Percentiles rank a stretch among this genome's conserved stretches.
These are phyloP conservation scores for Drosophila orena DNA, from an alignment of 1,140 invertebrate species.

Conservation along the genomic window DNA sequence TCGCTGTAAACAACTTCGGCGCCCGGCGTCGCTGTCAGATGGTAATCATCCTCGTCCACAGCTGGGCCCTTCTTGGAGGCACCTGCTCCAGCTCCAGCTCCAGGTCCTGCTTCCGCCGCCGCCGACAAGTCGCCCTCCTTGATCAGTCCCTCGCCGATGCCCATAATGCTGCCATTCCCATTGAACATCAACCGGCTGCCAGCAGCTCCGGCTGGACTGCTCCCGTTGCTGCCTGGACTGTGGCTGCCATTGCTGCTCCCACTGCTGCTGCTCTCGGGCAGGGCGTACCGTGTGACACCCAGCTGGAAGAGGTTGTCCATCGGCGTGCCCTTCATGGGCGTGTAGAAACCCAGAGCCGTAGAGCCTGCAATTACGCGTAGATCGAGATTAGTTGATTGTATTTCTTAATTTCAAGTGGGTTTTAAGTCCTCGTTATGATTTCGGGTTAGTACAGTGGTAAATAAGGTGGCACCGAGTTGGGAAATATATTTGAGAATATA, in stretches of 20 bases:
- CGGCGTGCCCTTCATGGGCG: constrained; percentile 87
- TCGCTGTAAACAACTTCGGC: constrained; percentile 88
- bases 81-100: constrained; percentile 19
- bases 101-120: constrained; percentile 2
- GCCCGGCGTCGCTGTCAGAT: constrained; percentile 85
- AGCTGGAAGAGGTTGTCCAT: constrained; percentile 87
- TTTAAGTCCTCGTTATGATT: constrained; percentile 1
- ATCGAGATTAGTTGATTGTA: not conserved
- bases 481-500: constrained; percentile 1
- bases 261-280: constrained; percentile 53
- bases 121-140: constrained; percentile 29
- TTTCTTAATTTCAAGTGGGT: not conserved
- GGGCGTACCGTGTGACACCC: constrained; percentile 86
- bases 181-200: constrained; percentile 34
- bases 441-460: constrained; percentile 23
- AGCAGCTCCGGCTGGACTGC: constrained; percentile 40
- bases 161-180: constrained; percentile 60
- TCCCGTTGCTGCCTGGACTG: constrained; percentile 54
- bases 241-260: constrained; percentile 41
- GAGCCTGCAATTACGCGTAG: constrained; percentile 69
- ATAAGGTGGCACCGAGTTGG: constrained; percentile 32
- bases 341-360: constrained; percentile 87
- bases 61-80: constrained; percentile 39
- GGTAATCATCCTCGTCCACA: constrained; percentile 79
- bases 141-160: constrained; percentile 60